phyloP scores from a whole-genome alignment of 2,797 vertebrate genomes.

The Diplodus sargus region DNA sequence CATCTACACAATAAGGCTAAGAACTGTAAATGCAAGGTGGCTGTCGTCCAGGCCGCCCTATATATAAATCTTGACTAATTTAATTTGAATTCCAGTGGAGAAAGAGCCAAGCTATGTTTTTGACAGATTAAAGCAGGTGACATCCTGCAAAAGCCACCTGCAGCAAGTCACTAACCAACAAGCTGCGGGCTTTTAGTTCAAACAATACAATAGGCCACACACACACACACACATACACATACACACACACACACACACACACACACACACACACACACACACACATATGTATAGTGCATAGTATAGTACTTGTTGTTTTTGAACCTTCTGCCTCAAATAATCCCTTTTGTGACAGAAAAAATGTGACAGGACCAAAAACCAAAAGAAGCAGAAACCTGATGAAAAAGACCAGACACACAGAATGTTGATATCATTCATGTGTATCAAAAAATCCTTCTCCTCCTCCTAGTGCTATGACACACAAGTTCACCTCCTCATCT shows the following conservation, averaged over 20 bases:
- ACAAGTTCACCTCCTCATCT: slow-evolving; percentile 32
- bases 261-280: too few relatives aligned
- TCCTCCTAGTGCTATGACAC: slow-evolving; percentile 15
- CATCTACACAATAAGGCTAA: neutral
- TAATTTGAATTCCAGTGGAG: slow-evolving; percentile 2
- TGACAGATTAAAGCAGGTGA: slow-evolving; percentile 20
- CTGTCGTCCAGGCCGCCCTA: too few relatives aligned
- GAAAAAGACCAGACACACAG: slow-evolving; percentile 1
- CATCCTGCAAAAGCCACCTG: slow-evolving; percentile 33
- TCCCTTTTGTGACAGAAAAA: slow-evolving; percentile 11
- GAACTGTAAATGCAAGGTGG: neutral
- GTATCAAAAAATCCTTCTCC: slow-evolving; percentile 14
- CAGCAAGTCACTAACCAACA: slow-evolving; percentile 41
- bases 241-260: neutral
- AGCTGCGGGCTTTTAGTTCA: slow-evolving; percentile 56
- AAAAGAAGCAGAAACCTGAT: slow-evolving; percentile 19
- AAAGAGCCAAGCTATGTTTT: slow-evolving; percentile 13
- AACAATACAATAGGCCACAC: slow-evolving; percentile 38
- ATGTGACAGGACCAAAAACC: slow-evolving; percentile 9
- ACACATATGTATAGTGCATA: neutral
- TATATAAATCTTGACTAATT: slow-evolving; percentile 11
- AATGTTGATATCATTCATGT: neutral
- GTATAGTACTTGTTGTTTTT: slow-evolving; percentile 20
- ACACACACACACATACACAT: too few relatives aligned
- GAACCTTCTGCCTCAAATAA: slow-evolving; percentile 14